phyloP scores from a whole-genome alignment of 2,888 invertebrate species.

The Tipula helvola region DNA sequence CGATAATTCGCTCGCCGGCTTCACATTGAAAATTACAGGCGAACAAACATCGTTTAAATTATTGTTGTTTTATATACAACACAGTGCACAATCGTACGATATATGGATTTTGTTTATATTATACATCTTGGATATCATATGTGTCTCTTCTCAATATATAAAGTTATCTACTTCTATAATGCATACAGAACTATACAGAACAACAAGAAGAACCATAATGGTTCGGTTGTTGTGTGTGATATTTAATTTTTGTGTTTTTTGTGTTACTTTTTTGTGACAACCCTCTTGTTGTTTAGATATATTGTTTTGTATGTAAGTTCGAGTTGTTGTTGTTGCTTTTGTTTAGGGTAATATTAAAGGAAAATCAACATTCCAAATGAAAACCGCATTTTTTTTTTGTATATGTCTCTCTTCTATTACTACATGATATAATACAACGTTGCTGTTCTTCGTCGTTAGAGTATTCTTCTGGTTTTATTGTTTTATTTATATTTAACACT shows the following conservation, averaged over 20 bases:
- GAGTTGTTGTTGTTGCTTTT: neutral
- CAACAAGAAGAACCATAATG: neutral
- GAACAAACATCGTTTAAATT: neutral
- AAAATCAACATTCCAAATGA: neutral
- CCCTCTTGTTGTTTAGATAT: neutral
- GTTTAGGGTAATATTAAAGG: constrained; percentile 1
- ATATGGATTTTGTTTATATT: neutral
- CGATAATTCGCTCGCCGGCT: neutral
- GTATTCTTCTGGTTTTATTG: neutral
- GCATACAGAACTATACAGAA: neutral
- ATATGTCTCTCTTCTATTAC: neutral
- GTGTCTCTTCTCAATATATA: neutral
- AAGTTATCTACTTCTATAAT: neutral
- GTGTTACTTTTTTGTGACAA: neutral
- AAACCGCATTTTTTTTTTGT: neutral
- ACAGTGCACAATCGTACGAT: neutral
- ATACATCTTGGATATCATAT: neutral
- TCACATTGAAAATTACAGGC: neutral
- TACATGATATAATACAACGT: neutral
- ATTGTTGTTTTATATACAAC: neutral
- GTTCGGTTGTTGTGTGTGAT: neutral
- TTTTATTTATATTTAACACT: neutral
- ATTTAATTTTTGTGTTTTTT: neutral
- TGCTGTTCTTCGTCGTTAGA: neutral
- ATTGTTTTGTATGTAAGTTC: neutral